phyloP scores from a whole-genome alignment of 2,888 invertebrate species.

The Nomada lathburiana region DNA sequence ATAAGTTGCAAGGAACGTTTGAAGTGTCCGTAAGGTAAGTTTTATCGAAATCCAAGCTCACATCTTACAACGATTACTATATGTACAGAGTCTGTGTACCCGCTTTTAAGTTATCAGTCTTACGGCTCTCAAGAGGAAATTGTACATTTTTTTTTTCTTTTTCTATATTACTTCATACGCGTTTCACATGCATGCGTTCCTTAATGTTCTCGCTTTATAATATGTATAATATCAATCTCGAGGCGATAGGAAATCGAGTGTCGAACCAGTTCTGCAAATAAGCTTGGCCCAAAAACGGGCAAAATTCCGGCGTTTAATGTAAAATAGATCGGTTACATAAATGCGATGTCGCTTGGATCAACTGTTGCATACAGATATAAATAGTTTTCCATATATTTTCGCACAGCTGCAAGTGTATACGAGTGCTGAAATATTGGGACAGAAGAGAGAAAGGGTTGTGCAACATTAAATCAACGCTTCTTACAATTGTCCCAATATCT shows the following conservation, averaged over 20 bases:
- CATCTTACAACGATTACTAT: conserved; percentile 50
- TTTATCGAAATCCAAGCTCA: conserved; percentile 50
- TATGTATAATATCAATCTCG: background rate
- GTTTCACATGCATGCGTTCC: conserved; percentile 4
- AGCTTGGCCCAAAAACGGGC: conserved; percentile 6
- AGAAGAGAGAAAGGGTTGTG: background rate
- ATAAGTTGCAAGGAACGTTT: background rate
- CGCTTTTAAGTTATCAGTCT: conserved; percentile 74
- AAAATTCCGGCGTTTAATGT: background rate
- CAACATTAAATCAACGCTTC: too few species aligned
- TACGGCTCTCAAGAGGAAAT: conserved; percentile 74
- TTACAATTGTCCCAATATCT: background rate
- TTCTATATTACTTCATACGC: background rate
- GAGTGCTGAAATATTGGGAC: background rate
- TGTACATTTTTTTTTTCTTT: conserved; percentile 28
- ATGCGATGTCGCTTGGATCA: background rate
- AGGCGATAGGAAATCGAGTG: conserved; percentile 20
- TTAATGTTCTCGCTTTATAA: conserved; percentile 9
- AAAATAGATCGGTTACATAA: background rate
- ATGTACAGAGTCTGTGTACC: conserved; percentile 51
- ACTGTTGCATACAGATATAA: background rate
- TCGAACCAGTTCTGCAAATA: conserved; percentile 2
- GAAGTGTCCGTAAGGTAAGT: conserved; percentile 18
- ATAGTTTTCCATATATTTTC: background rate
- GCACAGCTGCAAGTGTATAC: background rate